A percentile compares a stretch with the other conserved stretches of the same genome.
These are phyloP conservation scores for Notodonta ziczac DNA, from an alignment of 2,888 invertebrate species.

Conservation along the genomic window DNA sequence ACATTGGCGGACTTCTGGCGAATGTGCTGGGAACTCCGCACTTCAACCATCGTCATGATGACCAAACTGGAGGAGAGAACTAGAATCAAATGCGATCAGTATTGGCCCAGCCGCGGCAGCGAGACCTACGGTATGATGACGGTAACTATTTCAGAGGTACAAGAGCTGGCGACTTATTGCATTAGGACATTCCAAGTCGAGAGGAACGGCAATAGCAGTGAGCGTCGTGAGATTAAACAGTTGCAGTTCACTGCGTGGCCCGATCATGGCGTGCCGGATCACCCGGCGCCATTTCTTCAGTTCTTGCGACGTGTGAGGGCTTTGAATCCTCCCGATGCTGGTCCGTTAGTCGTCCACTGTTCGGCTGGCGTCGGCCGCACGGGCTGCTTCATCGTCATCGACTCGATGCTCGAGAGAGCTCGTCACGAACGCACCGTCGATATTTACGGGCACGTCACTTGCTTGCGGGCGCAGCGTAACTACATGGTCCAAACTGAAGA, in stretches of 20 bases:
- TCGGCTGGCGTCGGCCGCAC: constrained; percentile 96
- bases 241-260: constrained; percentile 99
- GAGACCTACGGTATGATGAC: constrained; percentile 98
- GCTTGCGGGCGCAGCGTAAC: constrained; percentile 98
- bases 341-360: constrained; percentile 98
- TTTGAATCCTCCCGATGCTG: constrained; percentile 95
- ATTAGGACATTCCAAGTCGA: constrained; percentile 98
- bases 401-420: constrained; percentile 99
- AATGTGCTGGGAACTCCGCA: constrained; percentile 99
- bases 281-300: constrained; percentile 98
- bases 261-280: constrained; percentile 99
- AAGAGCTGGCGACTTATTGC: constrained; percentile 98
- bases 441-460: constrained; percentile 99
- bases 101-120: constrained; percentile 98
- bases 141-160: constrained; percentile 96
- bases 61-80: constrained; percentile 98
- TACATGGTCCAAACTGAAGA: constrained; percentile 99
- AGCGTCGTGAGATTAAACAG: constrained; percentile 97
- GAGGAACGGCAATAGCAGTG: constrained; percentile 88
- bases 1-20: constrained; percentile 99
- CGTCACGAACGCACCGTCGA: constrained; percentile 99
- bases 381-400: constrained; percentile 99
- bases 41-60: constrained; percentile 99
- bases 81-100: constrained; percentile 98
- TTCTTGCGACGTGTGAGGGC: constrained; percentile 97